Conservation (phyloP, 2,797 vertebrate genomes). For the Sebastiscus albofasciatus region DNA sequence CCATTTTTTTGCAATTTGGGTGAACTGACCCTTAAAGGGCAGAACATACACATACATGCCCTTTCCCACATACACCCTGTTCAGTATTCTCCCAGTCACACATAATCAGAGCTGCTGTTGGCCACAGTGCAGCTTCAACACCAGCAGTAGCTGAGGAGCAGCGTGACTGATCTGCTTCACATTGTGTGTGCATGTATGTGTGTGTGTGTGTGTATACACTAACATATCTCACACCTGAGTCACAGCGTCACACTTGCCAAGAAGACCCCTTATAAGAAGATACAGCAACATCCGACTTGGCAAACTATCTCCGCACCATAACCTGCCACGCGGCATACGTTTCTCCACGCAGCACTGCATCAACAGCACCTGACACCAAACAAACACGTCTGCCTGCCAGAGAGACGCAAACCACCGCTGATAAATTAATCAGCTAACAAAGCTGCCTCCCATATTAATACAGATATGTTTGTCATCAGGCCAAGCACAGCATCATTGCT, state of each 20-base stretch:
- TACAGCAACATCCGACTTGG: conserved; percentile 22
- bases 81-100: neutral
- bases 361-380: conserved; percentile 29
- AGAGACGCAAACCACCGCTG: neutral
- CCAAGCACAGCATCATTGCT: neutral
- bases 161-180: conserved; percentile 16
- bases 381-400: conserved; percentile 31
- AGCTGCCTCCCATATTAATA: conserved; percentile 10
- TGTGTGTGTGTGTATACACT: neutral
- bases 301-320: neutral
- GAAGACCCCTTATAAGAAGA: neutral
- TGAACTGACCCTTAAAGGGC: neutral
- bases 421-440: conserved; percentile 11
- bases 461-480: conserved; percentile 7
- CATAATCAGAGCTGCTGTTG: conserved; percentile 14
- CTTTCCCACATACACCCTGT: neutral
- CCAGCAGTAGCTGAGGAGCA: neutral
- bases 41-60: neutral
- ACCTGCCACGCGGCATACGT: conserved; percentile 17
- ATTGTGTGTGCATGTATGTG: neutral
- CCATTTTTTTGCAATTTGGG: neutral
- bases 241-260: conserved; percentile 24
- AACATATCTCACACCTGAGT: conserved; percentile 19
- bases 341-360: neutral
- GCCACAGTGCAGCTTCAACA: neutral